Evolutionary conservation across 2,888 invertebrate species (phyloP).

Genomic region (Chironomus tentans): DNA sequence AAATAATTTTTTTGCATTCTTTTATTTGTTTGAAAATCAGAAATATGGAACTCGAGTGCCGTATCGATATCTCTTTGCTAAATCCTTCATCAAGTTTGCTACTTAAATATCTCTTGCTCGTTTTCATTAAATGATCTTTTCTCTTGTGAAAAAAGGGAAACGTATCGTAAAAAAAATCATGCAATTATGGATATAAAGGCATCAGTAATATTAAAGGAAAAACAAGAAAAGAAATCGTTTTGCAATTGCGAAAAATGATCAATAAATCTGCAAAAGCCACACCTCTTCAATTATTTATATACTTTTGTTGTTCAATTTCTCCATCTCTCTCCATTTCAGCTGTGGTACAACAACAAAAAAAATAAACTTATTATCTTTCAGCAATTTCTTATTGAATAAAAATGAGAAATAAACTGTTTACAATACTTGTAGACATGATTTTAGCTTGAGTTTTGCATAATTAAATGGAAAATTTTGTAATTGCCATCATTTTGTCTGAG

Average conservation of each 20-base stretch:
- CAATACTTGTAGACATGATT: not conserved
- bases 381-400: slow-evolving; percentile 15
- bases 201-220: not conserved
- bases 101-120: slow-evolving; percentile 9
- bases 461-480: not conserved
- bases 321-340: not conserved
- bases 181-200: not conserved
- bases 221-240: slow-evolving; percentile 24
- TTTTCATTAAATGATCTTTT: slow-evolving; percentile 13
- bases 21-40: no score
- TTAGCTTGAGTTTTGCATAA: not conserved
- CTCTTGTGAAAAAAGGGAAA: not conserved
- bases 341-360: not conserved
- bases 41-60: no score
- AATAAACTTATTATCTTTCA: slow-evolving; percentile 24
- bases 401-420: no score
- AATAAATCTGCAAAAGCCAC: slow-evolving; percentile 26
- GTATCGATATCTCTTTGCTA: not conserved
- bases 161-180: not conserved
- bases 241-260: slow-evolving; percentile 27
- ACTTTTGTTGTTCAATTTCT: slow-evolving; percentile 4
- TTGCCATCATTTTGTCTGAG: not conserved
- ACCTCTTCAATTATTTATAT: slow-evolving; percentile 27
- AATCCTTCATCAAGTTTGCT: slow-evolving; percentile 26
- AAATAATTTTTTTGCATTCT: not conserved